Evolutionary conservation across 2,888 invertebrate species (phyloP).

Genomic region (Drosophila suboccidentalis): DNA sequence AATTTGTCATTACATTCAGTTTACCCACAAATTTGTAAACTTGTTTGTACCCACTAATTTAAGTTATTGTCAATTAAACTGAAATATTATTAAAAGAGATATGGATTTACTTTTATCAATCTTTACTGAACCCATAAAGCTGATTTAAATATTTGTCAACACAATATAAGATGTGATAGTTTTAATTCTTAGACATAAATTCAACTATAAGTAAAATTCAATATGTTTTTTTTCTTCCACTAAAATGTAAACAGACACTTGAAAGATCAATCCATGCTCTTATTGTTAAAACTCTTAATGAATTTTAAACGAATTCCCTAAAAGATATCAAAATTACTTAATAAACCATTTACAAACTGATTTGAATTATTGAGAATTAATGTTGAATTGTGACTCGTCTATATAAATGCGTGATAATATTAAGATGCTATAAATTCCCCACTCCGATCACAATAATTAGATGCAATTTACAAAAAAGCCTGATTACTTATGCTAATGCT

Average conservation of each 20-base stretch:
- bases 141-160: too few relatives aligned
- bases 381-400: not conserved
- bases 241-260: not conserved
- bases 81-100: too few relatives aligned
- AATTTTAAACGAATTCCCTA: not conserved
- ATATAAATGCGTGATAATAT: not conserved
- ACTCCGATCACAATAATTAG: slow-evolving; percentile 50
- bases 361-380: slow-evolving; percentile 12
- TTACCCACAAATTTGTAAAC: not conserved
- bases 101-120: too few relatives aligned
- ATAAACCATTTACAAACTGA: slow-evolving; percentile 22
- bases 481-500: slow-evolving; percentile 69
- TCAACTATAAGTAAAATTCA: too few relatives aligned
- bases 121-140: too few relatives aligned
- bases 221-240: not conserved
- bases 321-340: not conserved
- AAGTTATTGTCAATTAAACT: too few relatives aligned
- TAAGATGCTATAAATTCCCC: slow-evolving; percentile 18
- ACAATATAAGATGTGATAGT: too few relatives aligned
- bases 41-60: too few relatives aligned
- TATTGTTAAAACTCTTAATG: not conserved
- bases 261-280: not conserved
- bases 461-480: slow-evolving; percentile 54
- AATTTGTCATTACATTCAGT: too few relatives aligned
- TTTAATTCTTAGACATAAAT: not conserved